A percentile compares a stretch with the other conserved stretches of the same genome.
These are phyloP conservation scores for Sebastes trivittatus DNA, from an alignment of 2,797 vertebrate species.

Conservation along the genomic window DNA sequence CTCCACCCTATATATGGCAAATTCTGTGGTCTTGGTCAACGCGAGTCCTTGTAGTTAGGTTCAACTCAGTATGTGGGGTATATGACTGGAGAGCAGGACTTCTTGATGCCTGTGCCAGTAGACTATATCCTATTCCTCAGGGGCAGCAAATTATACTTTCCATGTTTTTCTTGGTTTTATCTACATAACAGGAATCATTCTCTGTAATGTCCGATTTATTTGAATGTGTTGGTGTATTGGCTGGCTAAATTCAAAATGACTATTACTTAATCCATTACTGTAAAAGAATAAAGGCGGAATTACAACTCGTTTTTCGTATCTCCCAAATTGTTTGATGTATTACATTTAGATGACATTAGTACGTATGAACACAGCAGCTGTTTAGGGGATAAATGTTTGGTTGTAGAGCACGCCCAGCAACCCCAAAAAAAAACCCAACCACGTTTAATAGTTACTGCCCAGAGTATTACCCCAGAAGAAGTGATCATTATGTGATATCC, in stretches of 20 bases:
- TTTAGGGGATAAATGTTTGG: constrained; percentile 62
- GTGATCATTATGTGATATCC: constrained; percentile 65
- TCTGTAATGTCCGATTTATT: not conserved
- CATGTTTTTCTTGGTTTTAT: constrained; percentile 1
- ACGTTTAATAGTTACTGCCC: constrained; percentile 66
- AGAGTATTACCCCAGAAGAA: constrained; percentile 59
- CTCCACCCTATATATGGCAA: constrained; percentile 50
- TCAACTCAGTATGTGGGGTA: constrained; percentile 13
- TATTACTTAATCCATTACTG: not conserved
- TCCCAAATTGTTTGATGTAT: constrained; percentile 3
- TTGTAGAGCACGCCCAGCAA: constrained; percentile 77
- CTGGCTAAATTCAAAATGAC: not conserved
- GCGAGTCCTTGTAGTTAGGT: constrained; percentile 53
- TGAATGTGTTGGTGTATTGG: not conserved
- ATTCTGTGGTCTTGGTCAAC: constrained; percentile 50
- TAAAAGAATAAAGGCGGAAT: not conserved
- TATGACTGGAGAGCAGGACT: not conserved
- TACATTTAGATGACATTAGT: constrained; percentile 22
- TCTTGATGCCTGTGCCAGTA: constrained; percentile 1
- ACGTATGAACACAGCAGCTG: constrained; percentile 41
- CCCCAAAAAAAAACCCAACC: constrained; percentile 59
- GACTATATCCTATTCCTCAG: not conserved
- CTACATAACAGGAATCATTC: not conserved
- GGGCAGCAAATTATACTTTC: not conserved
- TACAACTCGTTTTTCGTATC: constrained; percentile 1